Evolutionary conservation across 2,888 invertebrate species (phyloP).

Genomic region (Phragmatobia fuliginosa): DNA sequence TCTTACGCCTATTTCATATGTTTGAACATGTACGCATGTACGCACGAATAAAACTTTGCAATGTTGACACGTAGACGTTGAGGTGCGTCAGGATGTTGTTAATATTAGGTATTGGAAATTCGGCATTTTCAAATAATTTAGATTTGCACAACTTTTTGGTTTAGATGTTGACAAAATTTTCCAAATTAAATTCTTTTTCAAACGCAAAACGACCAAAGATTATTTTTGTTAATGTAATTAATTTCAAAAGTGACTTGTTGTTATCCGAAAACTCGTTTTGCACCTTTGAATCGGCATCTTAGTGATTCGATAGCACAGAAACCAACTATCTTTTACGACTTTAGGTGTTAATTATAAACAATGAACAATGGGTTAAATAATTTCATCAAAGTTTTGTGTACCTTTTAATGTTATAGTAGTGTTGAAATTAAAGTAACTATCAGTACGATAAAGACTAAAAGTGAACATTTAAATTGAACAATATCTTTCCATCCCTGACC

Average conservation of each 20-base stretch:
- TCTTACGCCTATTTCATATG: slow-evolving; percentile 35
- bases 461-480: slow-evolving; percentile 47
- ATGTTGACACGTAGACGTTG: slow-evolving; percentile 4
- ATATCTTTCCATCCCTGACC: slow-evolving; percentile 46
- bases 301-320: slow-evolving; percentile 56
- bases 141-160: not conserved
- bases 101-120: not conserved
- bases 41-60: slow-evolving; percentile 29
- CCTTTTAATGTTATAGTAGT: slow-evolving; percentile 41
- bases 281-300: slow-evolving; percentile 1
- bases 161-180: not conserved
- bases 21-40: slow-evolving; percentile 32
- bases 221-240: not conserved
- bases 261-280: not conserved
- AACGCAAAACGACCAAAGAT: not conserved
- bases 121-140: not conserved
- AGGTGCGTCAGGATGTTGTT: not conserved
- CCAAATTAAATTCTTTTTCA: not conserved
- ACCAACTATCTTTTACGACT: slow-evolving; percentile 24
- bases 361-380: slow-evolving; percentile 59
- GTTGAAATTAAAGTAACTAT: slow-evolving; percentile 39
- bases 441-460: slow-evolving; percentile 33
- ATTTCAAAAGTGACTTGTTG: not conserved
- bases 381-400: slow-evolving; percentile 27
- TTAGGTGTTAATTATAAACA: slow-evolving; percentile 33